These are phyloP conservation scores for Mesorhabditis spiculigera DNA, from an alignment of 2,888 invertebrate genomes.

Conservation along the genomic window DNA sequence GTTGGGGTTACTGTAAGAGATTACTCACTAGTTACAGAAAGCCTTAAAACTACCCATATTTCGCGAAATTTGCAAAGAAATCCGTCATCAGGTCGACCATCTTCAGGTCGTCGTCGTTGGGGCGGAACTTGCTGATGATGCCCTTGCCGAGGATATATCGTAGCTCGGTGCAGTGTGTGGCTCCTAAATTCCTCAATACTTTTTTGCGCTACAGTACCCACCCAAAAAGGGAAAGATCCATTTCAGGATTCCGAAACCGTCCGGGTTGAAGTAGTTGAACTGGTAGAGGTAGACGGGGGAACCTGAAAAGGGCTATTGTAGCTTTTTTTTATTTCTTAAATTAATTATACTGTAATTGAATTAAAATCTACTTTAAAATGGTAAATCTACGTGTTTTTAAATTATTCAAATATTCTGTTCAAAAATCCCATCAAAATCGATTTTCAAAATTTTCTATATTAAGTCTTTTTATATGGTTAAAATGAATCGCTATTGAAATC, in stretches of 20 bases:
- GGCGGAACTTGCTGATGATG: slow-evolving; percentile 37
- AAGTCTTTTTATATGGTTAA: too few species aligned
- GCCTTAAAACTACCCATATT: slow-evolving; percentile 28
- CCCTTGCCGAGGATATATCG: slow-evolving; percentile 41
- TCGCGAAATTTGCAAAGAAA: slow-evolving; percentile 43
- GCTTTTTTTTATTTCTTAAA: background rate
- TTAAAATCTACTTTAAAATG: too few species aligned
- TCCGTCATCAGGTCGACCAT: slow-evolving; percentile 41
- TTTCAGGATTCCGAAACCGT: slow-evolving; percentile 23
- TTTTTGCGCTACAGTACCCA: background rate
- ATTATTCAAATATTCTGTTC: too few species aligned
- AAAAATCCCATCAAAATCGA: too few species aligned
- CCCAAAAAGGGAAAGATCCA: slow-evolving; percentile 30
- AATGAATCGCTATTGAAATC: too few species aligned
- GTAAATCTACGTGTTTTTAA: too few species aligned
- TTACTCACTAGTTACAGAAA: background rate
- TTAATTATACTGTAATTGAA: too few species aligned
- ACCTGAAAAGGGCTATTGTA: background rate
- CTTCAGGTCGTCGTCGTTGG: slow-evolving; percentile 33
- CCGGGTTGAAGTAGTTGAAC: slow-evolving; percentile 30
- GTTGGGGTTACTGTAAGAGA: background rate
- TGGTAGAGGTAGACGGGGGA: slow-evolving; percentile 41
- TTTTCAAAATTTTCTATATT: too few species aligned
- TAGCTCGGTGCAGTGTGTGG: slow-evolving; percentile 39
- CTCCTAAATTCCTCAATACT: slow-evolving; percentile 17